phyloP scores from a whole-genome alignment of 2,113 vertebrate species.

The Gallinago media region DNA sequence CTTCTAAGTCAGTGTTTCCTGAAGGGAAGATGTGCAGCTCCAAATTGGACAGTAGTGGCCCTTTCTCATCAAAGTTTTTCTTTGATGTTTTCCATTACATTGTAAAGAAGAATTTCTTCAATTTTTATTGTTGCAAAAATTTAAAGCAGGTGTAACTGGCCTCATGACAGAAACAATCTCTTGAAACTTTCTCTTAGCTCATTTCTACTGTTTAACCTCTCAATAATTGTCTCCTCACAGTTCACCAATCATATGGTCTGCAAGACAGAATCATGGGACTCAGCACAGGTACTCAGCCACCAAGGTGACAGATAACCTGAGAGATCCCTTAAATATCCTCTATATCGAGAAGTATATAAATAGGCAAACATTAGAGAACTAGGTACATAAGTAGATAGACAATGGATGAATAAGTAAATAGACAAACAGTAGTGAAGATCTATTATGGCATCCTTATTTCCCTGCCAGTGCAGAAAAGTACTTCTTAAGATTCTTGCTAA shows the following conservation, averaged over 20 bases:
- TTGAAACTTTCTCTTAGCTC: background rate
- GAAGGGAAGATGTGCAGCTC: background rate
- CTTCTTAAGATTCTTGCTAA: background rate
- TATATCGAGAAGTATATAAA: background rate
- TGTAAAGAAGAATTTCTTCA: background rate
- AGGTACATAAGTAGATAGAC: background rate
- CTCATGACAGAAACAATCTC: background rate
- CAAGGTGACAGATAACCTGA: background rate
- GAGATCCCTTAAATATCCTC: background rate
- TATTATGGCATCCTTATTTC: background rate
- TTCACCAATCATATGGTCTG: background rate
- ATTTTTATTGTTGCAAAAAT: background rate
- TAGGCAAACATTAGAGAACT: background rate
- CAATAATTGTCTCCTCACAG: background rate
- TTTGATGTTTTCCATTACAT: background rate
- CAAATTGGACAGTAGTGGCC: background rate
- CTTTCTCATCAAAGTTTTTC: background rate
- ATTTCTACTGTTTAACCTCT: background rate
- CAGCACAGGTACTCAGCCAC: background rate
- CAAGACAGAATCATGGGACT: background rate
- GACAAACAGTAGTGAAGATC: background rate
- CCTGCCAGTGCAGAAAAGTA: background rate
- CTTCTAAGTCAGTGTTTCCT: background rate
- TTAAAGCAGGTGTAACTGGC: background rate
- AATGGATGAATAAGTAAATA: background rate